Percentiles rank a stretch among this genome's conserved stretches.
phyloP scores from a whole-genome alignment of 2,797 vertebrate genomes.

The Hyperoplus immaculatus region DNA sequence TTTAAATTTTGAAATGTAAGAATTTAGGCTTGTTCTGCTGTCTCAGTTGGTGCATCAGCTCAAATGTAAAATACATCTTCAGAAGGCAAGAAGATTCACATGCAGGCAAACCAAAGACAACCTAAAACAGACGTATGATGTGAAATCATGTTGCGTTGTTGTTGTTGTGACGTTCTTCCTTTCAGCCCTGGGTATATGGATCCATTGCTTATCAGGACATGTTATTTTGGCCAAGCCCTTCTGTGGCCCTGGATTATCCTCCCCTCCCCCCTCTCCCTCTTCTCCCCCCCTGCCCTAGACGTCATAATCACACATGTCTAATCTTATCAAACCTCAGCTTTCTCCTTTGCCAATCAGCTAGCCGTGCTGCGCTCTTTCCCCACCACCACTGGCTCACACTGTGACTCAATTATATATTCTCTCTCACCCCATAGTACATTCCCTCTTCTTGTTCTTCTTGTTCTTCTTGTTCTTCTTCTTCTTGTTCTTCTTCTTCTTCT shows the following conservation, averaged over 20 bases:
- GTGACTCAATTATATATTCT: constrained; percentile 74
- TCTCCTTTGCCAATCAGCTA: constrained; percentile 81
- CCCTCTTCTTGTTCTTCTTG: constrained; percentile 47
- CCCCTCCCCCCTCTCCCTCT: constrained; percentile 67
- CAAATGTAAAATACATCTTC: neutral
- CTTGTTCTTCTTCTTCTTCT: constrained; percentile 55
- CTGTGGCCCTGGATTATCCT: constrained; percentile 75
- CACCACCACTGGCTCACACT: constrained; percentile 65
- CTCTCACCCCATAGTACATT: constrained; percentile 40
- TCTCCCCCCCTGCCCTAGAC: constrained; percentile 62
- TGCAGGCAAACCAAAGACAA: neutral
- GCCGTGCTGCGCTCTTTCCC: constrained; percentile 72
- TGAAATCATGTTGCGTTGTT: constrained; percentile 1
- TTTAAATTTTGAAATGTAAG: neutral
- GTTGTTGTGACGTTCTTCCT: constrained; percentile 13
- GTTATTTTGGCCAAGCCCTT: constrained; percentile 66
- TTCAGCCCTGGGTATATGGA: constrained; percentile 45
- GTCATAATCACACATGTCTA: constrained; percentile 83
- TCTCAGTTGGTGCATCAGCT: neutral
- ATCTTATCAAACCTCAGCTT: constrained; percentile 84
- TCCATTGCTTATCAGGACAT: constrained; percentile 59
- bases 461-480: constrained; percentile 69
- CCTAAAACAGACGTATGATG: neutral
- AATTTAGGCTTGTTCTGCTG: neutral
- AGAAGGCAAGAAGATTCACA: neutral